Evolutionary conservation across 2,797 vertebrate species (phyloP).

Genomic region (Coregonus suidteri): DNA sequence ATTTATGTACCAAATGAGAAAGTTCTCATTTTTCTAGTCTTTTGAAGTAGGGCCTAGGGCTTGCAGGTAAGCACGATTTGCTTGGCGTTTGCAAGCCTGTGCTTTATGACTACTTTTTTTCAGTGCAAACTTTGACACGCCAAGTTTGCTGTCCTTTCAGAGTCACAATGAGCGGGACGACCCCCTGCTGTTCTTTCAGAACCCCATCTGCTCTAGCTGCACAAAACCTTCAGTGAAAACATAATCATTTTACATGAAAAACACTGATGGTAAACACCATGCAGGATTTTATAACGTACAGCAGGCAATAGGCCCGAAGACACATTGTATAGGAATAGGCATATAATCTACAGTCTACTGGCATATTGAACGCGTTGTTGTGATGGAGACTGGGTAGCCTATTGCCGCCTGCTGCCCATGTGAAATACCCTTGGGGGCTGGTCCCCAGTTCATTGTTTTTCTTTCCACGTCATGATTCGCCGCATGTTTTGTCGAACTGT

Average conservation of each 20-base stretch:
- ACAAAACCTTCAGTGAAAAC: background rate
- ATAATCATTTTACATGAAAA: background rate
- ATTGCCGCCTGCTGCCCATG: background rate
- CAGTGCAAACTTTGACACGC: no score
- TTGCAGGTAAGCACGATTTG: background rate
- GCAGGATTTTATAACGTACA: no score
- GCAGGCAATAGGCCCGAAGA: background rate
- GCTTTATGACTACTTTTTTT: no score
- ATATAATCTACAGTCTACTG: background rate
- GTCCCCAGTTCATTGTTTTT: conserved; percentile 42
- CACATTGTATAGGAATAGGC: background rate
- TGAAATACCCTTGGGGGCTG: conserved; percentile 8
- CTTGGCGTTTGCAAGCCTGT: background rate
- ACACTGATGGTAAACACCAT: background rate
- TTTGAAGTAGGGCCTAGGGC: background rate
- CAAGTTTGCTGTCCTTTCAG: background rate
- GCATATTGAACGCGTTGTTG: background rate
- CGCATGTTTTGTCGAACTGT: conserved; percentile 53
- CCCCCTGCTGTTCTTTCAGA: conserved; percentile 36
- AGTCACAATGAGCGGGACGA: background rate
- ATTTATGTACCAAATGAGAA: background rate
- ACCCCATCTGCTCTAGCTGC: background rate
- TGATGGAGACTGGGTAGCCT: background rate
- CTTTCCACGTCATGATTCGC: conserved; percentile 48
- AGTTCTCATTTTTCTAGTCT: background rate